These are phyloP conservation scores for Zaprionus camerounensis DNA, from an alignment of 1,140 invertebrate species.

Conservation along the genomic window DNA sequence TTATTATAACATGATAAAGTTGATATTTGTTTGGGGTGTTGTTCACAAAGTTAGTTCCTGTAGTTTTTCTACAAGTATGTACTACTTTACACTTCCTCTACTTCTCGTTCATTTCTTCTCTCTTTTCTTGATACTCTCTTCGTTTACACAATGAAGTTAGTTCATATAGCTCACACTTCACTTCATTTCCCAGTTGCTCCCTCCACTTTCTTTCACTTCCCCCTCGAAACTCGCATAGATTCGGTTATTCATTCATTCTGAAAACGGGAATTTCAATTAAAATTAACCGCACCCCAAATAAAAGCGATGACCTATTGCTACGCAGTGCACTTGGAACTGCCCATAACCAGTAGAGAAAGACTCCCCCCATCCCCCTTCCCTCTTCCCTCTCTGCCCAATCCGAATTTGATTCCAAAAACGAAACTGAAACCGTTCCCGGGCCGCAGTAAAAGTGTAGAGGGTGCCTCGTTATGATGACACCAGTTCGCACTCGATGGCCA, in stretches of 20 bases:
- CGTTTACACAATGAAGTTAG: slow-evolving; percentile 4
- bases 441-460: not conserved
- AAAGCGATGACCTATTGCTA: slow-evolving; percentile 8
- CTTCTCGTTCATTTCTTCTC: not conserved
- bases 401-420: not conserved
- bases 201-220: not conserved
- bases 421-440: not conserved
- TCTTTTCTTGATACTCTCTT: not conserved
- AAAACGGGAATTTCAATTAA: slow-evolving; percentile 29
- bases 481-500: slow-evolving; percentile 1
- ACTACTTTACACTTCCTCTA: not conserved
- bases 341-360: not conserved
- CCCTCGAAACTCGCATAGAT: not conserved
- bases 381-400: not conserved
- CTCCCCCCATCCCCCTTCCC: not conserved
- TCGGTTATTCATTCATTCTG: slow-evolving; percentile 4
- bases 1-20: not conserved
- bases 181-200: not conserved
- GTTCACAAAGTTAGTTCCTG: not conserved
- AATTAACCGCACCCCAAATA: slow-evolving; percentile 28
- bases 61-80: not conserved
- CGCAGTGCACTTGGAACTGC: slow-evolving; percentile 34
- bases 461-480: slow-evolving; percentile 11
- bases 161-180: not conserved
- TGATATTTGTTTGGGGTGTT: too few species aligned